Conservation (phyloP, 2,888 invertebrate species). For the Drosophila diplacantha region DNA sequence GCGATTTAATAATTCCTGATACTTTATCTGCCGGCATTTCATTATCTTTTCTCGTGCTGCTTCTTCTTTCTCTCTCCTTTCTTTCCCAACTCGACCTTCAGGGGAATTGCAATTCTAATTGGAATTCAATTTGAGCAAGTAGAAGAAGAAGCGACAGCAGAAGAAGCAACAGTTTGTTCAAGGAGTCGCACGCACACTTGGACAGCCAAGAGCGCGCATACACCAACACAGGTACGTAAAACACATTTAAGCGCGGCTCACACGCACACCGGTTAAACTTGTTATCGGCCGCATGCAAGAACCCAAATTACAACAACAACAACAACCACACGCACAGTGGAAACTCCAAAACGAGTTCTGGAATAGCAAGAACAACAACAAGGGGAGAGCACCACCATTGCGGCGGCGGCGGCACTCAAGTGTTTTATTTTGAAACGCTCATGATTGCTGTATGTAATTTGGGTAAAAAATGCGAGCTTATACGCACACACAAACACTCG, state of each 20-base stretch:
- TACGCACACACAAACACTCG: slow-evolving; percentile 7
- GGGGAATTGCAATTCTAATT: slow-evolving; percentile 53
- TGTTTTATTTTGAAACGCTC: slow-evolving; percentile 65
- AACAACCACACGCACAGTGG: slow-evolving; percentile 31
- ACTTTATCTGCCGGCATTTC: slow-evolving; percentile 6
- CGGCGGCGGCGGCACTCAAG: slow-evolving; percentile 44
- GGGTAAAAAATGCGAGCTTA: neutral
- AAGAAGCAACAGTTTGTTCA: slow-evolving; percentile 72
- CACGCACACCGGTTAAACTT: slow-evolving; percentile 70
- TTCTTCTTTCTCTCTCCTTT: neutral
- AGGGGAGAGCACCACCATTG: slow-evolving; percentile 9
- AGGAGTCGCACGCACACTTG: slow-evolving; percentile 55
- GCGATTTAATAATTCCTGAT: slow-evolving; percentile 8
- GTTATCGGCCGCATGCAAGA: slow-evolving; percentile 72
- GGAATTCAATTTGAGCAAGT: slow-evolving; percentile 52
- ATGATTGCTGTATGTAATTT: slow-evolving; percentile 27
- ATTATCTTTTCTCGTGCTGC: neutral
- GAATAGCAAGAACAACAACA: slow-evolving; percentile 57
- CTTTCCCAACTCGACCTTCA: slow-evolving; percentile 38
- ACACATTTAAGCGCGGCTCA: slow-evolving; percentile 32
- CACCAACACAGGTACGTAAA: slow-evolving; percentile 9
- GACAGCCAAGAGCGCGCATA: slow-evolving; percentile 35
- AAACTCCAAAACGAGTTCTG: slow-evolving; percentile 70
- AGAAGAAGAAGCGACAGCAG: slow-evolving; percentile 26
- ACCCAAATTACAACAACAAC: slow-evolving; percentile 29